These are phyloP conservation scores for Camptogramma bilineatum DNA, from an alignment of 2,888 invertebrate species.

Conservation along the genomic window DNA sequence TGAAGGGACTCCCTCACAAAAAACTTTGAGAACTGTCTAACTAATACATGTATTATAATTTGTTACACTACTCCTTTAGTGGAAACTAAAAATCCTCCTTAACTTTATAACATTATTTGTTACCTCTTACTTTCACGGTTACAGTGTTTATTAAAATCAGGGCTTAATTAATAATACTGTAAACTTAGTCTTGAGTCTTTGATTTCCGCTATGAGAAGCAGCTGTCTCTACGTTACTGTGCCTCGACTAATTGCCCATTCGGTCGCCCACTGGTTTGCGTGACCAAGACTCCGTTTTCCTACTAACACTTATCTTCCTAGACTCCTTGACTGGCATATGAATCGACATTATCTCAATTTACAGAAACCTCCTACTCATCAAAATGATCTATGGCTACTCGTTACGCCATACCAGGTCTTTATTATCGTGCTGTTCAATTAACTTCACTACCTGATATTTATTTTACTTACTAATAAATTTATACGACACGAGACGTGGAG, in stretches of 20 bases:
- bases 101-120: too few species aligned
- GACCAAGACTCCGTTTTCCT: slow-evolving; percentile 61
- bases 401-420: slow-evolving; percentile 46
- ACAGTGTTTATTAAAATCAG: background rate
- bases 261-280: slow-evolving; percentile 67
- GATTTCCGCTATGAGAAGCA: slow-evolving; percentile 1
- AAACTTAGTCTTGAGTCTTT: background rate
- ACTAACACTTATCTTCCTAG: slow-evolving; percentile 58
- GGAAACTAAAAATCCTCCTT: too few species aligned
- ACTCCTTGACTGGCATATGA: slow-evolving; percentile 62
- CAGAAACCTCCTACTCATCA: slow-evolving; percentile 41
- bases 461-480: slow-evolving; percentile 33
- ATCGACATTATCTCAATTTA: slow-evolving; percentile 60
- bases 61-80: too few species aligned
- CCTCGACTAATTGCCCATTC: slow-evolving; percentile 66
- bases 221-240: slow-evolving; percentile 12
- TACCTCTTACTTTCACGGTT: background rate
- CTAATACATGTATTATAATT: too few species aligned
- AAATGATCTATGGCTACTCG: slow-evolving; percentile 47
- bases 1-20: background rate
- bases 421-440: slow-evolving; percentile 43
- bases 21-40: background rate
- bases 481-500: slow-evolving; percentile 39
- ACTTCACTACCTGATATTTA: slow-evolving; percentile 16
- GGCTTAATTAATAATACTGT: background rate